These are phyloP conservation scores for Erythrocercus mccallii DNA, from an alignment of 2,113 vertebrate genomes.

Conservation along the genomic window DNA sequence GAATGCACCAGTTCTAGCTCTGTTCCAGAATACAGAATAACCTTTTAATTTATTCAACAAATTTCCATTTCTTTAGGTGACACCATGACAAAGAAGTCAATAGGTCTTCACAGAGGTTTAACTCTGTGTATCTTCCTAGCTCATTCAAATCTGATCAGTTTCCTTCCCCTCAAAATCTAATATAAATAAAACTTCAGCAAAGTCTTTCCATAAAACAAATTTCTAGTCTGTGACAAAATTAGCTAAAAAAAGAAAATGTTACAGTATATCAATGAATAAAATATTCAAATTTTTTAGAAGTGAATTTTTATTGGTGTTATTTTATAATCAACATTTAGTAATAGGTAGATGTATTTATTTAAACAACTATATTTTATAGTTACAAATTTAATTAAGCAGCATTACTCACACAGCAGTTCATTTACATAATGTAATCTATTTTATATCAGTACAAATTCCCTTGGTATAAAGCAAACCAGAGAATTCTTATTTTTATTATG, in stretches of 20 bases:
- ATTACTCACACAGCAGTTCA: constrained; percentile 14
- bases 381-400: constrained; percentile 35
- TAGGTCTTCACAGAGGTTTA: not conserved
- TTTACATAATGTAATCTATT: constrained; percentile 45
- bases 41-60: not conserved
- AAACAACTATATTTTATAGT: constrained; percentile 16
- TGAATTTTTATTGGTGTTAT: not conserved
- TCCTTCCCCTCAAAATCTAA: not conserved
- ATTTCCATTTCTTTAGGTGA: not conserved
- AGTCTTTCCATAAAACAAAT: not conserved
- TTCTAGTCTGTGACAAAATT: not conserved
- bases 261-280: not conserved
- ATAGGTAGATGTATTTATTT: not conserved
- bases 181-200: not conserved
- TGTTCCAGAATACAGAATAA: not conserved
- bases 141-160: not conserved
- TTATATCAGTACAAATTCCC: constrained; percentile 5
- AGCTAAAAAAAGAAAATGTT: not conserved
- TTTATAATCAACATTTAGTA: not conserved
- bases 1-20: not conserved
- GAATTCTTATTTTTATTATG: not conserved
- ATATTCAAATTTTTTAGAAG: not conserved
- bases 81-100: not conserved
- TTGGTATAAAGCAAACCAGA: not conserved
- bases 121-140: not conserved